phyloP scores from a whole-genome alignment of 2,113 vertebrate species.

The Marmota monax region DNA sequence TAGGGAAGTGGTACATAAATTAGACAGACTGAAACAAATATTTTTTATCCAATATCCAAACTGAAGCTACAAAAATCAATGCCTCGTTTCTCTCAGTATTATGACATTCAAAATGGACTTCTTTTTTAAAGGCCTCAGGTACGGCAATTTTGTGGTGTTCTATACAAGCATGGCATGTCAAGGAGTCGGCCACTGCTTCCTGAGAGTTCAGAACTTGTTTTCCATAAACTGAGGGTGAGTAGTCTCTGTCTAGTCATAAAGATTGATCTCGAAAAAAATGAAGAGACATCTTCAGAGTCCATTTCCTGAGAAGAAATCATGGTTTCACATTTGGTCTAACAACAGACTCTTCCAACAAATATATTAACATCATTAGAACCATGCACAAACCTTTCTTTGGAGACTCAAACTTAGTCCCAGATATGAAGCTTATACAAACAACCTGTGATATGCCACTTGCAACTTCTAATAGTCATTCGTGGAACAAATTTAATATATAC shows the following conservation, averaged over 20 bases:
- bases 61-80: conserved; percentile 38
- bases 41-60: conserved; percentile 37
- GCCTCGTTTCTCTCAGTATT: conserved; percentile 30
- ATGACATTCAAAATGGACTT: neutral
- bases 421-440: neutral
- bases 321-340: conserved; percentile 52
- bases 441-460: neutral
- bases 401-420: neutral
- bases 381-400: neutral
- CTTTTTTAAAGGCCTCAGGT: neutral
- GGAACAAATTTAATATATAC: conserved; percentile 41
- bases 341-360: conserved; percentile 36
- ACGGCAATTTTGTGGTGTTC: neutral
- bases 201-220: neutral
- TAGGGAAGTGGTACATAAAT: neutral
- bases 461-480: neutral
- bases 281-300: conserved; percentile 9
- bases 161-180: neutral
- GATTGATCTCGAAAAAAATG: conserved; percentile 37
- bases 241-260: conserved; percentile 34
- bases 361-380: conserved; percentile 44
- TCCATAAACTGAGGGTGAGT: neutral
- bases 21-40: neutral
- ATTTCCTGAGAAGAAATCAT: conserved; percentile 56
- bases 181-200: neutral